Evolutionary conservation across 2,797 vertebrate genomes (phyloP).

Genomic region (Anniella stebbinsi): DNA sequence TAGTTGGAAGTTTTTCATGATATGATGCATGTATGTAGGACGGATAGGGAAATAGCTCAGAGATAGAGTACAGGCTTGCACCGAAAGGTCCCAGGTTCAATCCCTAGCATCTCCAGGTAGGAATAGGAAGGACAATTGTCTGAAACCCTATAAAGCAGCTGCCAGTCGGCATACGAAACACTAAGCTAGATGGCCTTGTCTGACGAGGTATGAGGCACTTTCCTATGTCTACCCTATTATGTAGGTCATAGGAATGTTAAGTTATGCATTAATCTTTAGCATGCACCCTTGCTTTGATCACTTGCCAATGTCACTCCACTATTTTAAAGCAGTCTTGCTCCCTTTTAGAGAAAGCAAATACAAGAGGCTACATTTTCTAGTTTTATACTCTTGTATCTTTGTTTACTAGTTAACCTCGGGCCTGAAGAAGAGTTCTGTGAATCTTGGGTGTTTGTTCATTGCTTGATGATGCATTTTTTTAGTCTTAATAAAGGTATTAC

Average conservation of each 20-base stretch:
- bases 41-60: neutral
- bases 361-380: neutral
- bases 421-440: no score
- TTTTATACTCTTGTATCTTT: no score
- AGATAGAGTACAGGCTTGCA: neutral
- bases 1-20: neutral
- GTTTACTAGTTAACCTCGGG: no score
- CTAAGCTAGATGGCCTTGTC: neutral
- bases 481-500: no score
- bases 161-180: neutral
- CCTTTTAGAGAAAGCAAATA: neutral
- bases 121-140: neutral
- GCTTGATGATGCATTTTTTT: no score
- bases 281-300: neutral
- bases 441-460: no score
- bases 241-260: no score
- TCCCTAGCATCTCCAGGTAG: neutral
- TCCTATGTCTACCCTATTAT: neutral
- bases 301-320: neutral
- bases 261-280: neutral
- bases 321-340: neutral
- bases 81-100: neutral
- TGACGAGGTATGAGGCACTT: neutral
- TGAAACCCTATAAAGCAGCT: neutral
- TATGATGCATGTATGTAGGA: neutral